Evolutionary conservation across 2,888 invertebrate species (phyloP), one percentile per base, ranked within the genome.

Genomic region (Scaptomyza parva): DNA sequence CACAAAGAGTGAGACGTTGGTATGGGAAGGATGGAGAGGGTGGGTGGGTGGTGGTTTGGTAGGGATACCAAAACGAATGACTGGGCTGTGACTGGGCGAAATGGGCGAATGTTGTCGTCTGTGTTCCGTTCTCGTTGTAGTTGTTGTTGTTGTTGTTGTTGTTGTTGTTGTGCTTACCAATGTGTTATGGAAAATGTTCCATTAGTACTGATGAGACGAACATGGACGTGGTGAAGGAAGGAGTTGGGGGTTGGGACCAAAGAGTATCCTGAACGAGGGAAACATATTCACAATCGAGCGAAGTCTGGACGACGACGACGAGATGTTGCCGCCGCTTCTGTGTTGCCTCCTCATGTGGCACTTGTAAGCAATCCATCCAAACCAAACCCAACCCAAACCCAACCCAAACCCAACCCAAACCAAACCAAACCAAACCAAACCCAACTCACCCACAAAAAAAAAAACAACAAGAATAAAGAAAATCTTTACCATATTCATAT

Each of bases 151-250:
- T 50, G 54, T 50, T 59, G 57, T 50, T 51, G 51, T 63, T 53
- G 53, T 47, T 76, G 66, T 35, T 63, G 72, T 68, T 70, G 76
- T 65, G 77, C 73, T 72, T 61, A 79, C 80, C 77, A 76, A 77
- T 82, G 82, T 78, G 79, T 80, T 83, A 87, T 83, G 86, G 76
- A 82, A 88, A 84, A 78, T 86, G 80, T 88, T 88, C 79, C 86
- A 88, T 89, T 89, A 88, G 89, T 83, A 79, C 78, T 89, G 84
- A 88, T 84, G 88, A 82, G 80, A 61, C 78, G 77, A 57, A 57
- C 72, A 59, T 69, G 68, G 45, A 61, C 60, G 68, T 37, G 37
- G 9, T 9, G 9, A 2, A 37, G 37, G 37, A 0, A 14, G 11
- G 7, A 9, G 37, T 8, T 14, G 45, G n/a, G 63, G 44, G 41